Conservation (phyloP, 2,797 vertebrate genomes). For the Trachurus trachurus region DNA sequence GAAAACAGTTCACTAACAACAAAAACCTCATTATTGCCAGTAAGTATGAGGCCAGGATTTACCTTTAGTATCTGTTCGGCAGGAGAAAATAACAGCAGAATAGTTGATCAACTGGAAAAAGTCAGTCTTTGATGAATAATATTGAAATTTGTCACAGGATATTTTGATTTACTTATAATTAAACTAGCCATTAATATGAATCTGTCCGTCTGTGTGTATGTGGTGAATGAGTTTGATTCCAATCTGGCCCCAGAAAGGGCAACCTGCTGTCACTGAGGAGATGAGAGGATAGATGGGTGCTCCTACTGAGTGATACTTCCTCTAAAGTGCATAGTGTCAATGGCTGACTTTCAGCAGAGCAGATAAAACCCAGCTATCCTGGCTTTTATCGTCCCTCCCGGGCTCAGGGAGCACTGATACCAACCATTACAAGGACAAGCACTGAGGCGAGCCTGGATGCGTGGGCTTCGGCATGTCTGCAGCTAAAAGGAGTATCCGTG, state of each 20-base stretch:
- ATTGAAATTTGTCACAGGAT: background rate
- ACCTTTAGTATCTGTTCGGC: background rate
- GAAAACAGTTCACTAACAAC: background rate
- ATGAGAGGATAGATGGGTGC: slow-evolving; percentile 74
- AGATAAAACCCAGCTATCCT: slow-evolving; percentile 84
- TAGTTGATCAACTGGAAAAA: background rate
- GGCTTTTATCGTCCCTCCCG: slow-evolving; percentile 83
- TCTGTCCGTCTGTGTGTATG: background rate
- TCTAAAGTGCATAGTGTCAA: slow-evolving; percentile 89
- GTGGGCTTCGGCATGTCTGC: slow-evolving; percentile 76
- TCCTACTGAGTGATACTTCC: slow-evolving; percentile 87
- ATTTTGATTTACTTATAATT: background rate
- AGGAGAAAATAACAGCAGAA: slow-evolving; percentile 12
- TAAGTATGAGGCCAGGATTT: background rate
- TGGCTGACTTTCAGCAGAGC: slow-evolving; percentile 87
- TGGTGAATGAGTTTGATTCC: slow-evolving; percentile 14
- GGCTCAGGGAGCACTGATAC: slow-evolving; percentile 81
- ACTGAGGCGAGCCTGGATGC: slow-evolving; percentile 81
- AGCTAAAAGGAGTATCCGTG: slow-evolving; percentile 69
- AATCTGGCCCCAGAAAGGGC: slow-evolving; percentile 17
- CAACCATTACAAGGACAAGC: slow-evolving; percentile 85
- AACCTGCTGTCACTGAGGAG: slow-evolving; percentile 64
- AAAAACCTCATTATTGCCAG: background rate
- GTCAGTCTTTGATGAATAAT: background rate
- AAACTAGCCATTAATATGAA: slow-evolving; percentile 2